phyloP scores from a whole-genome alignment of 2,113 vertebrate genomes.

The Oncorhynchus masou region DNA sequence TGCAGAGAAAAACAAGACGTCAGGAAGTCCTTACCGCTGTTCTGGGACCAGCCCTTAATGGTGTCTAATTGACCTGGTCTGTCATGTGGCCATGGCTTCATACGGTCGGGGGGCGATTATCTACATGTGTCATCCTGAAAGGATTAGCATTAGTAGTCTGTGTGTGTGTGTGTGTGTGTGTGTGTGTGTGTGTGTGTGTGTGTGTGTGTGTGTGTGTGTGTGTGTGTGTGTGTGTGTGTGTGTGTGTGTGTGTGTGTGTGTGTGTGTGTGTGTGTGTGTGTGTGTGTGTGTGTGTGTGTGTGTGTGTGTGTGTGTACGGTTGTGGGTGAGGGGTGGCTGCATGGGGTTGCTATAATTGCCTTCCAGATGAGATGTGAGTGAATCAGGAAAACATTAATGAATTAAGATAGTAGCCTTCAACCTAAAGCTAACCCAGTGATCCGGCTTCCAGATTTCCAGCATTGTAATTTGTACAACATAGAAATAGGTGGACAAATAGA shows the following conservation, averaged over 20 bases:
- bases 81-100: conserved; percentile 52
- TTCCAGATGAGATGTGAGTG: neutral
- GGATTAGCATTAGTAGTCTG: conserved; percentile 28
- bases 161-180: conserved; percentile 6
- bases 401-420: neutral
- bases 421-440: neutral
- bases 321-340: neutral
- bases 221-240: neutral
- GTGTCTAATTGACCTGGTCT: conserved; percentile 67
- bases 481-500: neutral
- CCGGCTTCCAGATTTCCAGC: neutral
- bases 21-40: conserved; percentile 57
- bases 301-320: neutral
- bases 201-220: neutral
- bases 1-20: conserved; percentile 52
- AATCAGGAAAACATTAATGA: neutral
- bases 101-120: conserved; percentile 52
- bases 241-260: neutral
- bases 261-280: neutral
- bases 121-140: conserved; percentile 36
- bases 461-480: neutral
- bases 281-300: conserved; percentile 5
- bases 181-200: neutral
- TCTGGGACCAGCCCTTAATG: conserved; percentile 58
- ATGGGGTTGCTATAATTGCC: neutral